Evolutionary conservation across 2,113 vertebrate genomes (phyloP).

Genomic region (Nesospiza acunhae): DNA sequence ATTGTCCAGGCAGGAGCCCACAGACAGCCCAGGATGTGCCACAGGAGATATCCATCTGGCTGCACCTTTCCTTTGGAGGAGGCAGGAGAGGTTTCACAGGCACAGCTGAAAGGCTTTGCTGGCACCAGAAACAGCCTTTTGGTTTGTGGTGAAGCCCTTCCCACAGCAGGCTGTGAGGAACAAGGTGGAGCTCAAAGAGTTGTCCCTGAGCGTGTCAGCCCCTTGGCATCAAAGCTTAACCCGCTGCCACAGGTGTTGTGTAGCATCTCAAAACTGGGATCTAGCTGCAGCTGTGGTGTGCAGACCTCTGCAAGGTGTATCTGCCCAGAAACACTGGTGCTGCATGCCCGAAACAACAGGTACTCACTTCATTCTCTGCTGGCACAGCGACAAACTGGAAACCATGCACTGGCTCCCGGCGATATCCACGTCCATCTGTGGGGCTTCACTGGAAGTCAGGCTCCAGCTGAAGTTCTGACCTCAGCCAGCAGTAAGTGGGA

Average conservation of each 20-base stretch:
- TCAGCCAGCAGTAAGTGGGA: not conserved
- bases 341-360: not conserved
- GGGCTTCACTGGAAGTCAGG: not conserved
- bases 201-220: accelerated
- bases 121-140: not conserved
- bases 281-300: not conserved
- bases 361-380: not conserved
- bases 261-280: not conserved
- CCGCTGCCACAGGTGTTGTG: accelerated
- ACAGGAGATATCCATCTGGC: not conserved
- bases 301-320: not conserved
- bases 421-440: accelerated
- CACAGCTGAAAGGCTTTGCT: not conserved
- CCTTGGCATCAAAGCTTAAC: not conserved
- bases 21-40: accelerated
- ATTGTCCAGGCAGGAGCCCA: not conserved
- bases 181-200: not conserved
- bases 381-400: not conserved
- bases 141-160: not conserved
- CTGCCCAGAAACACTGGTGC: not conserved
- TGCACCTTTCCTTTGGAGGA: not conserved
- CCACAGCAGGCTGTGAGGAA: not conserved
- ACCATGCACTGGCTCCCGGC: accelerated
- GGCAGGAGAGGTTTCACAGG: not conserved
- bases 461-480: not conserved